These are phyloP conservation scores for Aulostomus chinensis DNA, from an alignment of 2,797 vertebrate genomes.

Conservation along the genomic window DNA sequence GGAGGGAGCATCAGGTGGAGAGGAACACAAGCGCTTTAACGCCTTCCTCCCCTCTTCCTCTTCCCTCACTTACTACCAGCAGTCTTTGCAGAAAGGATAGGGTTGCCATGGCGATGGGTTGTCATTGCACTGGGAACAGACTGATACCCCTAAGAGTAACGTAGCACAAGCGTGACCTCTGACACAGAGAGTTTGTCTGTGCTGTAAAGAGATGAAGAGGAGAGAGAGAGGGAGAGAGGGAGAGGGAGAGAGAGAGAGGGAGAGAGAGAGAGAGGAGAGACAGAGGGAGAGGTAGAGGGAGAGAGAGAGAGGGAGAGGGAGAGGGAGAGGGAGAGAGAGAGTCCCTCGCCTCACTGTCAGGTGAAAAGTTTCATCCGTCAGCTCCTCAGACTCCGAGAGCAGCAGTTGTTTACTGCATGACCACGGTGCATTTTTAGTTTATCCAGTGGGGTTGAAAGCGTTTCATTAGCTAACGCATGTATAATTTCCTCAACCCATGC, in stretches of 20 bases:
- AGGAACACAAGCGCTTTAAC: neutral
- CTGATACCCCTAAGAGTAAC: neutral
- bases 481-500: constrained; percentile 22
- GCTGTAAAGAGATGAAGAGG: no score
- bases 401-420: constrained; percentile 6
- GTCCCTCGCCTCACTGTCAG: neutral
- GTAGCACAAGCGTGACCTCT: constrained; percentile 34
- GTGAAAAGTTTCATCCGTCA: constrained; percentile 1
- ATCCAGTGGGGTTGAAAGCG: constrained; percentile 11
- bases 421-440: constrained; percentile 14
- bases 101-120: constrained; percentile 55
- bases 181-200: neutral
- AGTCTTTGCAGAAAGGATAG: constrained; percentile 31
- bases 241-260: no score
- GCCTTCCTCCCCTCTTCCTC: constrained; percentile 16
- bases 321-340: neutral
- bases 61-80: constrained; percentile 25
- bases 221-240: no score
- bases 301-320: neutral
- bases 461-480: constrained; percentile 16
- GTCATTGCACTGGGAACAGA: constrained; percentile 3
- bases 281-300: no score
- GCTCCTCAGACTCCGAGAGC: neutral
- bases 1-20: neutral
- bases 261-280: no score